Evolutionary conservation across 30 jellyfish, hydroid and myxozoan genomes (phyloP), one percentile per base, ranked within the genome.

Genomic region (Mastigias papua): DNA sequence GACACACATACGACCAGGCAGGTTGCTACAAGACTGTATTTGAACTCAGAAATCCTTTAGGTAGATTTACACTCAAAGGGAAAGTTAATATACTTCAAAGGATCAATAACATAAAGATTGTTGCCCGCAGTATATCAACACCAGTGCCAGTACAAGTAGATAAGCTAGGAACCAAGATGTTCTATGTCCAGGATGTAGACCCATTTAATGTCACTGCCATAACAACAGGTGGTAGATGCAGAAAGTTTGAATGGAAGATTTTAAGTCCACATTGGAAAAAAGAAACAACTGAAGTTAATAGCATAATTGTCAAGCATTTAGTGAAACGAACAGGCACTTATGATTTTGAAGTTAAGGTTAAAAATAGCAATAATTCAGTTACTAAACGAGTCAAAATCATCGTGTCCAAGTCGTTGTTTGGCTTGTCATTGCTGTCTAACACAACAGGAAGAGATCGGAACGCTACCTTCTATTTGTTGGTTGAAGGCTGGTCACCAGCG

Each of bases 201-300:
- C 93, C 93, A 8, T 69, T 84, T 27, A 28, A 72, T 46, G 77
- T 71, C 0, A 69, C 69, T 21, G 93, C 93, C 5, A 25, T 17
- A 4, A 60, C 82, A 0, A 84, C 93, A 16, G 82, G 87, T 31
- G 93, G 87, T 2, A 57, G 83, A 27, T 84, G 93, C 84, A 26
- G 31, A 21, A 51, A 78, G 7, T 84, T 69, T 29, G 62, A 31
- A n/a, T 84, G 93, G 93, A 71, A 28, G n/a, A 71, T 72, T 1
- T 9, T 26, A 26, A 30, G 35, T 31, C 61, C 84, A 49, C 11
- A 6, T 51, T 84, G 93, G 93, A 11, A n/a, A n/a, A 33, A 19
- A 67, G 42, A 20, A 1, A 48, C 73, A 31, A 48, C 62, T 6
- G 33, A n/a, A 50, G 75, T 1, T 3, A 62, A 71, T 37, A 84